Percentiles rank a stretch among this genome's conserved stretches.
Conservation (phyloP, 1,140 invertebrate species). For the Wiebesia pumilae region DNA sequence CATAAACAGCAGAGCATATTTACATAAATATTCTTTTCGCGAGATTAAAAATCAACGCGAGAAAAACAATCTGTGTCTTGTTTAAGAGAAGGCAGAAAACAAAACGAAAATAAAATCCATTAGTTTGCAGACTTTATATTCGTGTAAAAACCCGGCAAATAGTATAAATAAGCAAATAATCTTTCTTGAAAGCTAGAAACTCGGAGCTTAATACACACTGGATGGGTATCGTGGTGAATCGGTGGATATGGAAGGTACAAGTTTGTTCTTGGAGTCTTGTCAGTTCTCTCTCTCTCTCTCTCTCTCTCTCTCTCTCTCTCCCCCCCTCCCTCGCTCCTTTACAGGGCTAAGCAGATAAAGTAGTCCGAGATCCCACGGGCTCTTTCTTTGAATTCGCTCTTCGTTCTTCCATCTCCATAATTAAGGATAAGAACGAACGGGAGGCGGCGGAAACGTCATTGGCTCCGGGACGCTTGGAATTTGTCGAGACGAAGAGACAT, state of each 20-base stretch:
- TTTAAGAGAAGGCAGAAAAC: neutral
- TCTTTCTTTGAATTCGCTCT: conserved; percentile 35
- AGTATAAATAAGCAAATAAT: conserved; percentile 29
- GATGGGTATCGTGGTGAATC: neutral
- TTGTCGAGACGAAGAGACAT: neutral
- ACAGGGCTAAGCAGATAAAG: conserved; percentile 36
- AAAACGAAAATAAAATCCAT: neutral
- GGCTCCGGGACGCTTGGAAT: neutral
- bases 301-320: conserved; percentile 10
- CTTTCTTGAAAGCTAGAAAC: neutral
- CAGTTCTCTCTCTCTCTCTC: neutral
- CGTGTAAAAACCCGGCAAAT: neutral
- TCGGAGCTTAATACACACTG: neutral
- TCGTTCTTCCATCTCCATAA: conserved; percentile 45
- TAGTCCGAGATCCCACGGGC: conserved; percentile 1
- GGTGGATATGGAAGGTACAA: neutral
- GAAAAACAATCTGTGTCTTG: neutral
- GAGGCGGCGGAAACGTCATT: neutral
- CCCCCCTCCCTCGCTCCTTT: neutral
- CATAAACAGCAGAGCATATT: neutral
- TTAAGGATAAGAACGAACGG: conserved; percentile 41
- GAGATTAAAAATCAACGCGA: neutral
- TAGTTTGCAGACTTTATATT: neutral
- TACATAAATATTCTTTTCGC: neutral
- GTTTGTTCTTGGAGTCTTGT: neutral